Evolutionary conservation across 2,888 invertebrate species (phyloP).

Genomic region (Eilema caniola): DNA sequence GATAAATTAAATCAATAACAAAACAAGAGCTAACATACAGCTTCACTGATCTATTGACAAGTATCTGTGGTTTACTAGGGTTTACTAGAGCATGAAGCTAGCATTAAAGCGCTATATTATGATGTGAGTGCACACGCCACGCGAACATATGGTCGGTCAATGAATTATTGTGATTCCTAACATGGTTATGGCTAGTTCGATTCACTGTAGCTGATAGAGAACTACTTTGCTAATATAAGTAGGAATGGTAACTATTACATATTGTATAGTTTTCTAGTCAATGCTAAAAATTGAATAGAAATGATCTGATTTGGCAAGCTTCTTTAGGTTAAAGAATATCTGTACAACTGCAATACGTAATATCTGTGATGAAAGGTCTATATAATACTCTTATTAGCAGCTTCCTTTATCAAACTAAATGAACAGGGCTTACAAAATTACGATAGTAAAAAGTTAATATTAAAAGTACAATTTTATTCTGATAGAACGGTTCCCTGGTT

Average conservation of each 20-base stretch:
- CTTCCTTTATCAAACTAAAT: too few species aligned
- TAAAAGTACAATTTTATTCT: too few species aligned
- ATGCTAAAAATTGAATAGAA: too few species aligned
- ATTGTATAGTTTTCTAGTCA: neutral
- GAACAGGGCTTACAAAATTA: too few species aligned
- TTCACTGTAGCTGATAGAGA: neutral
- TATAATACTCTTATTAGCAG: too few species aligned
- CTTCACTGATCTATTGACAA: neutral
- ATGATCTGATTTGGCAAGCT: too few species aligned
- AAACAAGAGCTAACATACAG: too few species aligned
- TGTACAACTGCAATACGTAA: too few species aligned
- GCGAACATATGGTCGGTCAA: constrained; percentile 58
- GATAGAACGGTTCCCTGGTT: too few species aligned
- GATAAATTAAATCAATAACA: constrained; percentile 2
- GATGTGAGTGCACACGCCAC: neutral
- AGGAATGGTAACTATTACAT: constrained; percentile 12
- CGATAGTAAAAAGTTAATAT: too few species aligned
- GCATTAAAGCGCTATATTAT: neutral
- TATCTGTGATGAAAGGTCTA: too few species aligned
- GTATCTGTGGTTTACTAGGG: neutral
- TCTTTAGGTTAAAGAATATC: too few species aligned
- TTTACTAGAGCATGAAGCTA: neutral
- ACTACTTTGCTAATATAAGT: neutral
- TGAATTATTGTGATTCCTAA: constrained; percentile 57
- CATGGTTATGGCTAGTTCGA: constrained; percentile 40